These are phyloP conservation scores for Enteromius paludinosus DNA, from an alignment of 2,797 vertebrate species.

Conservation along the genomic window DNA sequence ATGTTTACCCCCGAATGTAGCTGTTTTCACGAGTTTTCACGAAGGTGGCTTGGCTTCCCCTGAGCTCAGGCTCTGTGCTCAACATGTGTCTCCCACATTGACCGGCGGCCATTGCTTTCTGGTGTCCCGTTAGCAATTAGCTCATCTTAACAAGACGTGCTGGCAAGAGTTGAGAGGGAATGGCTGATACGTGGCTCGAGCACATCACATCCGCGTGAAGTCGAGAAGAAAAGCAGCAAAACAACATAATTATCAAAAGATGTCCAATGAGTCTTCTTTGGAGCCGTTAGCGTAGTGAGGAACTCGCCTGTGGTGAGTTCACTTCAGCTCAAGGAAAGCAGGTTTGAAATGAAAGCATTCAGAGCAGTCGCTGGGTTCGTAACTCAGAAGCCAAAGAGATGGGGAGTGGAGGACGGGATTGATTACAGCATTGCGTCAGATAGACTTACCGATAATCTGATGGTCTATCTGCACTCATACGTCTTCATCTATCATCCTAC, in stretches of 20 bases:
- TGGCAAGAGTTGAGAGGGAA: conserved; percentile 70
- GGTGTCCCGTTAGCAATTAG: conserved; percentile 69
- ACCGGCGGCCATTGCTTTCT: conserved; percentile 60
- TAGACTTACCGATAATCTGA: conserved; percentile 76
- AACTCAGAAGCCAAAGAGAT: conserved; percentile 37
- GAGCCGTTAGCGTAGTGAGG: conserved; percentile 56
- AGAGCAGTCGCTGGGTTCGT: conserved; percentile 45
- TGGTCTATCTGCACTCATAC: conserved; percentile 75
- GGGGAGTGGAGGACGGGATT: conserved; percentile 69
- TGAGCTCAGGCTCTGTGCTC: conserved; percentile 55
- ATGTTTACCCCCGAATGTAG: conserved; percentile 59
- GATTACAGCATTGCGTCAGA: conserved; percentile 77
- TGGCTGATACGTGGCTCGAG: conserved; percentile 55
- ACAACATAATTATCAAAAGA: conserved; percentile 73
- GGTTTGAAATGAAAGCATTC: conserved; percentile 4
- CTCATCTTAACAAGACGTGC: conserved; percentile 68
- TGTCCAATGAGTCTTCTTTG: conserved; percentile 60
- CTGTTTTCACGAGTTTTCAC: conserved; percentile 52
- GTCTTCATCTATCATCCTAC: conserved; percentile 79
- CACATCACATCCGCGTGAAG: conserved; percentile 52
- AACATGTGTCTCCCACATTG: conserved; percentile 75
- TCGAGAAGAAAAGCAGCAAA: conserved; percentile 28
- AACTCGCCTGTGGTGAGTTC: conserved; percentile 58
- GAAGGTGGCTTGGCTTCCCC: conserved; percentile 57
- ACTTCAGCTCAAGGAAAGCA: conserved; percentile 35